Evolutionary conservation across 2,797 vertebrate genomes (phyloP).

Genomic region (Denticeps clupeoides): DNA sequence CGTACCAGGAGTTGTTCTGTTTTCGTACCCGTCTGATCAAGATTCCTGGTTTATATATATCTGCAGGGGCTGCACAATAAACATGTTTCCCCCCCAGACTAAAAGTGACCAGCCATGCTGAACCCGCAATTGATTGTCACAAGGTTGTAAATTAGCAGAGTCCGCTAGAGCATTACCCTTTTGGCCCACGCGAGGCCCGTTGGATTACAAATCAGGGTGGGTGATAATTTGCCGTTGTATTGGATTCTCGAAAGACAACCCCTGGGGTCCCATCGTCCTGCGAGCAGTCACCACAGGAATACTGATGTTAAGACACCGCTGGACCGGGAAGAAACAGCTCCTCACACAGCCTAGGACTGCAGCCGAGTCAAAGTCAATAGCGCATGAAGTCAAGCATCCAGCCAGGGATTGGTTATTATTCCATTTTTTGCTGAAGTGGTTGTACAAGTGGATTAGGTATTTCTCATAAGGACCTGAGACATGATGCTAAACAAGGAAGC

Average conservation of each 20-base stretch:
- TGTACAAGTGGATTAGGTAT: neutral
- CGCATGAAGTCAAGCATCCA: conserved; percentile 9
- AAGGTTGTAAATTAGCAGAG: conserved; percentile 27
- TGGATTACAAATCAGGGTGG: conserved; percentile 29
- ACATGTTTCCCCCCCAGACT: neutral
- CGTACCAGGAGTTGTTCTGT: no score
- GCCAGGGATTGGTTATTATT: neutral
- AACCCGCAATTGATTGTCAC: conserved; percentile 24
- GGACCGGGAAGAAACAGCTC: neutral
- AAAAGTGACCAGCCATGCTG: neutral
- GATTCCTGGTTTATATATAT: no score
- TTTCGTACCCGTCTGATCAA: no score
- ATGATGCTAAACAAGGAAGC: neutral
- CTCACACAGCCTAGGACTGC: conserved; percentile 4
- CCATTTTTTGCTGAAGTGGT: neutral
- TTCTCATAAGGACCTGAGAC: neutral
- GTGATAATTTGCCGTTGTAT: conserved; percentile 29
- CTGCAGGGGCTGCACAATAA: no score
- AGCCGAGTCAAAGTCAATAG: conserved; percentile 13
- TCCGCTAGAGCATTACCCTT: conserved; percentile 9
- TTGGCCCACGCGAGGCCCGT: conserved; percentile 10
- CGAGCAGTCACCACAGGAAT: conserved; percentile 16
- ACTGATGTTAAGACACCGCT: conserved; percentile 19
- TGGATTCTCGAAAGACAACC: conserved; percentile 18
- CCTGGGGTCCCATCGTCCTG: conserved; percentile 12